These are phyloP conservation scores for Notocelia uddmanniana DNA, from an alignment of 2,888 invertebrate genomes.

Conservation along the genomic window DNA sequence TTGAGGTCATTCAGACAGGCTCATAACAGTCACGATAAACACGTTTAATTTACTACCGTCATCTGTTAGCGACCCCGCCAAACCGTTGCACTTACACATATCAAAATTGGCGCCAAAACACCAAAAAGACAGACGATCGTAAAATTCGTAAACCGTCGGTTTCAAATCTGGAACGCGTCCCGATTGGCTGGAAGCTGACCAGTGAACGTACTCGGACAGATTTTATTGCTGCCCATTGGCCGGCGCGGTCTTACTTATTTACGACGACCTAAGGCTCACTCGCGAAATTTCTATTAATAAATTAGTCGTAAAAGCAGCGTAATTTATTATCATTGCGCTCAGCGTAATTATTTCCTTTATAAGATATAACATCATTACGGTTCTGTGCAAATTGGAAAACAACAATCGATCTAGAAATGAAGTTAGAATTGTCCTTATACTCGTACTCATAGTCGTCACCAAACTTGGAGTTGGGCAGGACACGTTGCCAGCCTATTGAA, in stretches of 20 bases:
- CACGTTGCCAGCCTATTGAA: no score
- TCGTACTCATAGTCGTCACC: no score
- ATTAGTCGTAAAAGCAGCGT: slow-evolving; percentile 80
- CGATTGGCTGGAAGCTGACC: slow-evolving; percentile 77
- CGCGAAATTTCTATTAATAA: slow-evolving; percentile 86
- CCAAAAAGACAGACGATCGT: slow-evolving; percentile 79
- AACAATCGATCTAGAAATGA: slow-evolving; percentile 15
- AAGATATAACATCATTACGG: slow-evolving; percentile 75
- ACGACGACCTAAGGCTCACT: slow-evolving; percentile 82
- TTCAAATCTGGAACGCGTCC: slow-evolving; percentile 77
- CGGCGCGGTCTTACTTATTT: slow-evolving; percentile 79
- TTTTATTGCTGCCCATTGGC: slow-evolving; percentile 79
- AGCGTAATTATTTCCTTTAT: slow-evolving; percentile 82
- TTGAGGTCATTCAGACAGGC: slow-evolving; percentile 25
- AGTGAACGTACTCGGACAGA: slow-evolving; percentile 75
- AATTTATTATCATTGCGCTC: slow-evolving; percentile 81
- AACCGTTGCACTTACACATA: slow-evolving; percentile 63
- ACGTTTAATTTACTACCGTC: slow-evolving; percentile 37
- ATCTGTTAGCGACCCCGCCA: slow-evolving; percentile 38
- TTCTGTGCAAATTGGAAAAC: slow-evolving; percentile 47
- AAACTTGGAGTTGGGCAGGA: no score
- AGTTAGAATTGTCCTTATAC: no score
- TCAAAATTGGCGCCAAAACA: slow-evolving; percentile 84
- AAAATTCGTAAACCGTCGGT: slow-evolving; percentile 84
- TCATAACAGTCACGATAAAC: slow-evolving; percentile 22